Percentiles rank a stretch among this genome's conserved stretches.
Evolutionary conservation across 2,888 invertebrate species (phyloP).

Genomic region (Boloria euphrosyne): DNA sequence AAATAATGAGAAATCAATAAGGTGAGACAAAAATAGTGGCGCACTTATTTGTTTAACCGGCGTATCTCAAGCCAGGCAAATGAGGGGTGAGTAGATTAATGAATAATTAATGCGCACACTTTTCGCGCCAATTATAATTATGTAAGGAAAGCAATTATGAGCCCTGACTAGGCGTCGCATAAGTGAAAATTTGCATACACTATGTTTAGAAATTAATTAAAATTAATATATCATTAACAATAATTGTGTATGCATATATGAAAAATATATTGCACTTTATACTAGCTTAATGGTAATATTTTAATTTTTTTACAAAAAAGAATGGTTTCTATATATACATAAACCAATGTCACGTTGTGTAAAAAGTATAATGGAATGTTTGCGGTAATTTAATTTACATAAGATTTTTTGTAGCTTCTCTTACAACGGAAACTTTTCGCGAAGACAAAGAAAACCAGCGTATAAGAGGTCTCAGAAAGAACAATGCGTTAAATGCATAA

Average conservation of each 20-base stretch:
- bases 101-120: constrained; percentile 78
- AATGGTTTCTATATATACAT: not conserved
- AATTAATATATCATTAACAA: constrained; percentile 27
- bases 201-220: constrained; percentile 29
- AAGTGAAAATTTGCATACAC: constrained; percentile 46
- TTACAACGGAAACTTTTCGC: constrained; percentile 29
- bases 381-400: constrained; percentile 10
- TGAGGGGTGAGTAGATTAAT: constrained; percentile 70
- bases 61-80: constrained; percentile 72
- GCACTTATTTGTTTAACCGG: constrained; percentile 65
- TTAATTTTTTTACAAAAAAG: too few species aligned
- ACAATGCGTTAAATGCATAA: constrained; percentile 39
- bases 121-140: constrained; percentile 77
- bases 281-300: too few species aligned
- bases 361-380: not conserved
- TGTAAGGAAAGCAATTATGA: constrained; percentile 73
- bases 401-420: constrained; percentile 27
- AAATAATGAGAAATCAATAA: constrained; percentile 51
- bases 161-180: constrained; percentile 44
- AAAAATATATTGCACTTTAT: not conserved
- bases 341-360: too few species aligned
- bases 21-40: constrained; percentile 62
- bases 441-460: constrained; percentile 35
- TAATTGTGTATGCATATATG: not conserved
- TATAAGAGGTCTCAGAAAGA: constrained; percentile 35